Evolutionary conservation across 1,140 invertebrate species (phyloP).

Genomic region (Zaprionus lachaisei): DNA sequence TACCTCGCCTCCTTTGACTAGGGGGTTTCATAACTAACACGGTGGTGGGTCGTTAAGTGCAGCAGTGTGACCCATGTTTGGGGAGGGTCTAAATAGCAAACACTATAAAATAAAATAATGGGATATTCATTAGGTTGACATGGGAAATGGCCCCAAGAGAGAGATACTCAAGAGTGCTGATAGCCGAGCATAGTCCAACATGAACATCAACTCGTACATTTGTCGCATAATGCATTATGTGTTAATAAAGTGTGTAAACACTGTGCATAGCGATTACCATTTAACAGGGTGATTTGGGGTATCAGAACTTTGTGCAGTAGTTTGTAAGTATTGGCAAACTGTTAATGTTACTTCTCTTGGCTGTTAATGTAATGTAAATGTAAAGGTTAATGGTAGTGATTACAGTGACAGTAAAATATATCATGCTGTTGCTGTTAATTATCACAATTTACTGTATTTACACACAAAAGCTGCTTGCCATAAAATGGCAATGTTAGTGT

Average conservation of each 20-base stretch:
- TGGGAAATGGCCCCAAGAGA: constrained; percentile 63
- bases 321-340: neutral
- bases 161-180: neutral
- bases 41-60: neutral
- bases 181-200: constrained; percentile 31
- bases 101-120: constrained; percentile 14
- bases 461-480: neutral
- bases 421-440: neutral
- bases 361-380: neutral
- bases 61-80: constrained; percentile 16
- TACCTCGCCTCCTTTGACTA: constrained; percentile 5
- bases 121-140: constrained; percentile 51
- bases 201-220: constrained; percentile 8
- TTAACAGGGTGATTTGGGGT: constrained; percentile 15
- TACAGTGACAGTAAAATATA: neutral
- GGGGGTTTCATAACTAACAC: constrained; percentile 27
- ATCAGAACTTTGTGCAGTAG: constrained; percentile 23
- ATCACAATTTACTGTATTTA: neutral
- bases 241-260: constrained; percentile 29
- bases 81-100: constrained; percentile 1
- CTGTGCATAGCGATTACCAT: constrained; percentile 4
- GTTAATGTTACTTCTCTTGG: neutral
- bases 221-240: constrained; percentile 28
- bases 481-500: constrained; percentile 15
- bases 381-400: neutral